Conservation (phyloP, 2,797 vertebrate species). For the Pachyuromys duprasi region DNA sequence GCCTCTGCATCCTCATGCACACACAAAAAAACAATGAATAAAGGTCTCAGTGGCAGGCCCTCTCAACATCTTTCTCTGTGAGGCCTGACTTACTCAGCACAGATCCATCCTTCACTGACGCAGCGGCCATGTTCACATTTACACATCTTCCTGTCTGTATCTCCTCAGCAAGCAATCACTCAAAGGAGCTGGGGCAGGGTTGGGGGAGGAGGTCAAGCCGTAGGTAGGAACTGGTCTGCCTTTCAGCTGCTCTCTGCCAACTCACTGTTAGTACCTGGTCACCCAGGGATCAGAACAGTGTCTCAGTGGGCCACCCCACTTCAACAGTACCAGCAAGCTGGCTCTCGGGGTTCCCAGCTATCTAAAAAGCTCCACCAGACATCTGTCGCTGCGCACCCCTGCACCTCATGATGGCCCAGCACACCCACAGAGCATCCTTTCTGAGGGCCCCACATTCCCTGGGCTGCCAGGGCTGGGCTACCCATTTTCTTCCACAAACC, state of each 20-base stretch:
- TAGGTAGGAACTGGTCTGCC: not conserved
- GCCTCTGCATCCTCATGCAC: not conserved
- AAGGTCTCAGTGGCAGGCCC: not conserved
- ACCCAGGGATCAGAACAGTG: not conserved
- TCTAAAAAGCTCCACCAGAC: not conserved
- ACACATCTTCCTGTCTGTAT: not conserved
- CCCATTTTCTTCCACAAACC: not conserved
- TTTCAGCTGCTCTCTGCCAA: not conserved
- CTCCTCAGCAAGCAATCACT: not conserved
- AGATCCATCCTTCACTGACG: not conserved
- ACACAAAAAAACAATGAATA: not conserved
- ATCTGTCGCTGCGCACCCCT: not conserved
- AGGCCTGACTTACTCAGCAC: fast-evolving
- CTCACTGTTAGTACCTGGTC: not conserved
- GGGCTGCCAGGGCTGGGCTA: not conserved
- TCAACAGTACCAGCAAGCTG: fast-evolving
- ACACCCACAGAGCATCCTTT: not conserved
- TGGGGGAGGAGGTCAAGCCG: not conserved
- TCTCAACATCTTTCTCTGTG: not conserved
- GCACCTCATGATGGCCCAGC: not conserved
- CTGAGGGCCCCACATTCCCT: too few relatives aligned
- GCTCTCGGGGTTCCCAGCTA: not conserved
- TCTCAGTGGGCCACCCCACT: not conserved
- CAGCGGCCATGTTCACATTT: not conserved
- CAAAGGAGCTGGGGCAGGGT: not conserved